These are phyloP conservation scores for Portevinia maculata DNA, from an alignment of 2,888 invertebrate species.

Conservation along the genomic window DNA sequence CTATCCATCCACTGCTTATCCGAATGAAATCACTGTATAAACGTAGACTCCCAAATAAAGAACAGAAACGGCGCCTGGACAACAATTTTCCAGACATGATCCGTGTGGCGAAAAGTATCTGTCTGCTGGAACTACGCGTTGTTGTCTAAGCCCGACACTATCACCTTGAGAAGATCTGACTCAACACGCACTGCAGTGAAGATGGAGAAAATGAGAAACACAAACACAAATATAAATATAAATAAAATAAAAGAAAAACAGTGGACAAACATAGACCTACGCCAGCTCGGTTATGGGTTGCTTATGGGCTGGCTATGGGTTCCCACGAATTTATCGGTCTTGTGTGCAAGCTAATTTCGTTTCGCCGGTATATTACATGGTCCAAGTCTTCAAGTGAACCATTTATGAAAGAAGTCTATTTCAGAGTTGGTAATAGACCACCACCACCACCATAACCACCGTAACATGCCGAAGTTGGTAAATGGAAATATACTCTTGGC, in stretches of 20 bases:
- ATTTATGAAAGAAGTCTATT: constrained; percentile 69
- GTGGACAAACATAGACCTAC: constrained; percentile 50
- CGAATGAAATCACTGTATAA: constrained; percentile 43
- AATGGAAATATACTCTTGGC: constrained; percentile 21
- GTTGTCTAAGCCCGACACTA: constrained; percentile 41
- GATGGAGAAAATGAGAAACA: not conserved
- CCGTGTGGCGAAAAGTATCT: constrained; percentile 41
- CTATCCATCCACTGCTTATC: constrained; percentile 69
- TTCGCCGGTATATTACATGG: constrained; percentile 47
- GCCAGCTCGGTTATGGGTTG: constrained; percentile 4
- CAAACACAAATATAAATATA: constrained; percentile 17
- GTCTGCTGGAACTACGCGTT: constrained; percentile 32
- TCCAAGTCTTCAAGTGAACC: constrained; percentile 57
- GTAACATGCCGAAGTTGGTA: constrained; percentile 44
- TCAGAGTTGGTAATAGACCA: constrained; percentile 62
- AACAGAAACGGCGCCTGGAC: constrained; percentile 63
- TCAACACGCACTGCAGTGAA: constrained; percentile 44
- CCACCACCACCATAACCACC: constrained; percentile 24
- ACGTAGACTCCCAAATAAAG: constrained; percentile 64
- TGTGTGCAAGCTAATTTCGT: constrained; percentile 65
- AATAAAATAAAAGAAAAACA: constrained; percentile 38
- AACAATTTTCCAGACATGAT: constrained; percentile 60
- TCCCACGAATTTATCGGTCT: constrained; percentile 68
- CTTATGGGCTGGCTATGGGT: constrained; percentile 40
- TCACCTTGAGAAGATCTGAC: constrained; percentile 70